These are phyloP conservation scores for Leptinotarsa undecemlineata DNA, from an alignment of 1,140 invertebrate species.

Conservation along the genomic window DNA sequence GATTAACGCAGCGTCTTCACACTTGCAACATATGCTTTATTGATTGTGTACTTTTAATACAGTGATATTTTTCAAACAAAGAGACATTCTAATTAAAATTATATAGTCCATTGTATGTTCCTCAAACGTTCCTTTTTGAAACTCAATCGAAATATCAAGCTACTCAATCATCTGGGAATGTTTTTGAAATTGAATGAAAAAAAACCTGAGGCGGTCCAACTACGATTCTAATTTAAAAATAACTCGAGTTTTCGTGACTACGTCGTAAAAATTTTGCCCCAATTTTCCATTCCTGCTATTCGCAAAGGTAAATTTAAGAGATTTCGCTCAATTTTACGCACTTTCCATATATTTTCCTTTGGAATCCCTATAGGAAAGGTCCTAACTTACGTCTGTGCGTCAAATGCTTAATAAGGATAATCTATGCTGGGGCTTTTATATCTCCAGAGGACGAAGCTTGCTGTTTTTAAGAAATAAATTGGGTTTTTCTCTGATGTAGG, in stretches of 20 bases:
- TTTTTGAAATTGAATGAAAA: no score
- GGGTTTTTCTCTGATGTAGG: slow-evolving; percentile 11
- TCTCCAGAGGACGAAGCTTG: slow-evolving; percentile 5
- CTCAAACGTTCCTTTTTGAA: no score
- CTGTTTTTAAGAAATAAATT: slow-evolving; percentile 12
- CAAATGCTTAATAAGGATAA: slow-evolving; percentile 24
- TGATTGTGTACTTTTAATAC: no score
- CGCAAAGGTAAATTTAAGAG: slow-evolving; percentile 9
- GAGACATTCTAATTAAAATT: no score
- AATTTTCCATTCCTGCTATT: slow-evolving; percentile 12
- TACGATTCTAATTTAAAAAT: no score
- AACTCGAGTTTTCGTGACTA: neutral
- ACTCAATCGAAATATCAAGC: no score
- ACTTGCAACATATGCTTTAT: no score
- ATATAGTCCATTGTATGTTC: no score
- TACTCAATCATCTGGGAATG: no score
- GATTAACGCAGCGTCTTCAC: no score
- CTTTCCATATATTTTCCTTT: slow-evolving; percentile 13
- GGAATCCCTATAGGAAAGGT: slow-evolving; percentile 16
- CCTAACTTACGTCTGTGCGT: slow-evolving; percentile 22
- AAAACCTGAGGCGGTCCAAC: no score
- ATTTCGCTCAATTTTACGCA: slow-evolving; percentile 18
- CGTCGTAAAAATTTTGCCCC: neutral
- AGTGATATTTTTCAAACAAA: no score
- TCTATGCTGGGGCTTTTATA: slow-evolving; percentile 21